Evolutionary conservation across 2,113 vertebrate species (phyloP), one percentile per base, ranked within the genome.

Genomic region (Hippoglossus stenolepis): DNA sequence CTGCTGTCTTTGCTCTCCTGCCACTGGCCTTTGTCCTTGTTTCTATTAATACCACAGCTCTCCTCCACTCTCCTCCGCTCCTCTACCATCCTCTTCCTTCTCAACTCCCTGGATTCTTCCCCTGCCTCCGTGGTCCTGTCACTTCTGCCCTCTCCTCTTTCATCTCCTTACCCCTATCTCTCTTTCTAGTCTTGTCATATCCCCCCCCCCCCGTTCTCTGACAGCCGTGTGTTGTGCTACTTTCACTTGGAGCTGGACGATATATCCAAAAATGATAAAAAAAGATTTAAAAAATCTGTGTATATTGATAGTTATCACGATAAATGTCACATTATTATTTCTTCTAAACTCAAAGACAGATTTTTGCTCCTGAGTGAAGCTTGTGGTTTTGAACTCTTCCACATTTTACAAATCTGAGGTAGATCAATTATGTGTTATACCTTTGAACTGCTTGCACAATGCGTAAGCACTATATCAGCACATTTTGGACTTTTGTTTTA

Each of bases 21-120:
- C 87, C 87, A 76, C 77, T 90, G 86, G 85, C 90, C 87, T 90
- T 87, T 87, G 86, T 89, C 85, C 86, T 89, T 88, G 87, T 77
- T 87, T 88, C 92, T 91, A 90, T 85, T 84, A 86, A 86, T 91
- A 90, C 76, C 4, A 53, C 24, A 65, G 3, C 77, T 56, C 68
- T 56, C 65, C 40, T 45, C 60, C 62, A 60, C 73, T 70, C 26
- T 61, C 21, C 75, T 64, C 53, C 51, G 73, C 77, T 66, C 53
- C 51, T 75, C 77, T 66, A 28, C 76, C 40, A 51, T 67, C 60
- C 40, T 43, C 40, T 79, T 77, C 59, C 63, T 69, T 79, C 65
- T 69, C 63, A 80, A 72, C 84, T 74, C 66, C 40, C 70, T 72
- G 60, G 57, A 23, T 54, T 49, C 45, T 15, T 79, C 70, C 49